These are phyloP conservation scores for Python bivittatus DNA, from an alignment of 2,113 vertebrate species.

Conservation along the genomic window DNA sequence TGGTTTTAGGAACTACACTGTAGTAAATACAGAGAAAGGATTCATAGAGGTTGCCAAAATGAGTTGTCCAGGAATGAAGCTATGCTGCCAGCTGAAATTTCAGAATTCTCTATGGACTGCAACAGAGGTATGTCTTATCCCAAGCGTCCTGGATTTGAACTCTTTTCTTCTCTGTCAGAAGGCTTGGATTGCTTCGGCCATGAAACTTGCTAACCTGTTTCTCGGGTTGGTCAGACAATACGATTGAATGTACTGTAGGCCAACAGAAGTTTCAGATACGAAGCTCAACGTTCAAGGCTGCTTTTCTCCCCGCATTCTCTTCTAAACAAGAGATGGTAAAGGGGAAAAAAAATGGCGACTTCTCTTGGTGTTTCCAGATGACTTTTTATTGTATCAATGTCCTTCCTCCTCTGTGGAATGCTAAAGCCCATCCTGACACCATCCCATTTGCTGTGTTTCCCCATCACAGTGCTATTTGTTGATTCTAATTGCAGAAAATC, in stretches of 20 bases:
- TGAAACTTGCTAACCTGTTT: not conserved
- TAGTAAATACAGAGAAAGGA: slow-evolving; percentile 91
- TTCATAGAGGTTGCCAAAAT: slow-evolving; percentile 88
- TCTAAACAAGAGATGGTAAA: not conserved
- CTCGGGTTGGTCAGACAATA: not conserved
- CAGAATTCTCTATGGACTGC: slow-evolving; percentile 89
- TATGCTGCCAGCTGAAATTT: slow-evolving; percentile 91
- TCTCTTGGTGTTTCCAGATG: not conserved
- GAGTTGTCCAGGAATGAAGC: slow-evolving; percentile 83
- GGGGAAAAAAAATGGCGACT: not conserved
- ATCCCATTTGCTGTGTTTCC: not conserved
- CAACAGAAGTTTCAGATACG: not conserved
- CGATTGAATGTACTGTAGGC: not conserved
- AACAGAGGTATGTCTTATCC: slow-evolving; percentile 80
- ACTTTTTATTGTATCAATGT: not conserved
- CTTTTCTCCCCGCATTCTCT: not conserved
- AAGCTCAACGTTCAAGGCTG: not conserved
- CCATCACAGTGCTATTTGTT: not conserved
- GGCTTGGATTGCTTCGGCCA: not conserved
- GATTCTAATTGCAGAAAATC: not conserved
- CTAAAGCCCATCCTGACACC: not conserved
- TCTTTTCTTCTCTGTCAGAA: not conserved
- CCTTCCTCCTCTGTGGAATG: not conserved
- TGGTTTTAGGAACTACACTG: slow-evolving; percentile 86
- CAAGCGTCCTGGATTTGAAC: not conserved